Percentiles rank a stretch among this genome's conserved stretches.
These are phyloP conservation scores for Galaxias olidus DNA, from an alignment of 2,797 vertebrate species.

Conservation along the genomic window DNA sequence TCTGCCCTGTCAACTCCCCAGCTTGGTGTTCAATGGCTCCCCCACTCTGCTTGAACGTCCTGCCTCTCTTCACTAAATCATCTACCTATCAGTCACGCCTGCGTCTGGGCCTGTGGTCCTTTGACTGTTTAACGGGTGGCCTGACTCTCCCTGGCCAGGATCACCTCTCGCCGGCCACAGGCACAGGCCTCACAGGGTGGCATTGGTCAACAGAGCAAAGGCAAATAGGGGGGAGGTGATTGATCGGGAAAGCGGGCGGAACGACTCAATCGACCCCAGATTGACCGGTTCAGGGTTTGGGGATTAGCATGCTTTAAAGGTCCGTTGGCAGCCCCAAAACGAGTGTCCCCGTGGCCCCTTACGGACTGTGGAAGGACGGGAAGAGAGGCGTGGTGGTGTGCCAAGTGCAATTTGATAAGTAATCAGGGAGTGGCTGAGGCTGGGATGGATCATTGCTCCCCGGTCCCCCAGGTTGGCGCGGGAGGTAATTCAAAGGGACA, in stretches of 20 bases:
- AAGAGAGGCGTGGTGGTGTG: conserved; percentile 29
- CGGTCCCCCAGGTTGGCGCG: conserved; percentile 54
- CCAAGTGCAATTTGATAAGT: conserved; percentile 54
- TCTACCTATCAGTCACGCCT: conserved; percentile 47
- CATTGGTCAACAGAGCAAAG: conserved; percentile 32
- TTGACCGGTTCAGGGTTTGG: conserved; percentile 40
- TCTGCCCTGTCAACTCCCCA: conserved; percentile 18
- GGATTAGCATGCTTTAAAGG: conserved; percentile 35
- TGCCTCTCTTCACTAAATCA: conserved; percentile 50
- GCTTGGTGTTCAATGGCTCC: conserved; percentile 27
- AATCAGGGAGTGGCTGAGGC: conserved; percentile 59
- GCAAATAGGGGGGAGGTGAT: conserved; percentile 31
- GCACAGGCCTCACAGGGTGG: too few species aligned
- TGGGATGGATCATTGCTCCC: conserved; percentile 68
- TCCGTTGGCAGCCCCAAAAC: conserved; percentile 36
- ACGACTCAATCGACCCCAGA: conserved; percentile 36
- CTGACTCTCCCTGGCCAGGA: conserved; percentile 30
- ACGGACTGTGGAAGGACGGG: not conserved
- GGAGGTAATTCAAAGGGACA: conserved; percentile 66
- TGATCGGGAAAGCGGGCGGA: conserved; percentile 43
- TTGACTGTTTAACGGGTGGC: conserved; percentile 27
- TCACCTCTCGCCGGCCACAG: conserved; percentile 10
- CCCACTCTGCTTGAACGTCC: conserved; percentile 18
- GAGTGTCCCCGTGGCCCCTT: conserved; percentile 34
- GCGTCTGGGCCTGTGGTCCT: conserved; percentile 33